Evolutionary conservation across 1,140 invertebrate species (phyloP).

Genomic region (Brachionus manjavacas): DNA sequence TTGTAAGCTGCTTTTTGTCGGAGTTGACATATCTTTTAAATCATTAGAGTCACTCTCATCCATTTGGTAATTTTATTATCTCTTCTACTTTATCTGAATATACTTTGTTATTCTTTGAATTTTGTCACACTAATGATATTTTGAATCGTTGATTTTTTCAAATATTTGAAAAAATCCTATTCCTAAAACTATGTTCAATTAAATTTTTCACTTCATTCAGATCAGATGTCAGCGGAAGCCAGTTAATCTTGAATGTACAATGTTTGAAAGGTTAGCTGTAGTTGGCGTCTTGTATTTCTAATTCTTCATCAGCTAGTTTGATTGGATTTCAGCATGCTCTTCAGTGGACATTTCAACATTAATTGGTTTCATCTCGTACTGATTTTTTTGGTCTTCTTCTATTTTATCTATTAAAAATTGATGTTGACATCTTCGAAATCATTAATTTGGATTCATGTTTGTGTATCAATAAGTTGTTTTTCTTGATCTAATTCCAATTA

Average conservation of each 20-base stretch:
- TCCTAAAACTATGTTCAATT: neutral
- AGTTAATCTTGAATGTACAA: neutral
- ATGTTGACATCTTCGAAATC: too few species aligned
- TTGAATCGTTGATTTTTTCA: neutral
- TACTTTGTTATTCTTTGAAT: neutral
- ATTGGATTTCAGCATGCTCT: too few species aligned
- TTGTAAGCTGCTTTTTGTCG: neutral
- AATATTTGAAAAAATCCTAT: neutral
- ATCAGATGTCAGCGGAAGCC: neutral
- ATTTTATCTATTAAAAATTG: too few species aligned
- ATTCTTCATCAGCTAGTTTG: neutral
- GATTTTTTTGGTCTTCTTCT: too few species aligned
- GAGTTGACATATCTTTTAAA: neutral
- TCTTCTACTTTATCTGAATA: neutral
- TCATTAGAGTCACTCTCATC: neutral
- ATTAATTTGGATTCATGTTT: too few species aligned
- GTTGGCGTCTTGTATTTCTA: neutral
- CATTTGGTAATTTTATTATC: neutral
- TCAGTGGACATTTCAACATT: too few species aligned
- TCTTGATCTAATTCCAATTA: too few species aligned
- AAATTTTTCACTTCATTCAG: neutral
- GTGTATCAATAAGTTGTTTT: too few species aligned
- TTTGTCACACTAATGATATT: neutral
- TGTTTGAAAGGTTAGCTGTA: neutral
- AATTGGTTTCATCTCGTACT: too few species aligned